A percentile compares a stretch with the other conserved stretches of the same genome.
Conservation (phyloP, 2,888 invertebrate genomes). For the Epsilonema sp. region DNA sequence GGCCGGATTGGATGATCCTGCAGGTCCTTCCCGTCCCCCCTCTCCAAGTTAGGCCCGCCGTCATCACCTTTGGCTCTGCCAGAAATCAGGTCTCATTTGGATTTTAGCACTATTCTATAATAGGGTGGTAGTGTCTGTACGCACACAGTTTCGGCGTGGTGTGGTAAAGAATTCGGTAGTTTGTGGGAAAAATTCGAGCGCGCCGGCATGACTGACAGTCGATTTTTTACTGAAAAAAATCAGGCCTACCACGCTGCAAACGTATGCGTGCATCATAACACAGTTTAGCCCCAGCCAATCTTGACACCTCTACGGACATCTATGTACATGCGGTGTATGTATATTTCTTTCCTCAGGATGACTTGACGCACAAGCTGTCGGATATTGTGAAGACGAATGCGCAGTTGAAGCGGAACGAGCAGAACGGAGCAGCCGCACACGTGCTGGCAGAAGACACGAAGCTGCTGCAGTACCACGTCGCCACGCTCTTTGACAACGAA, state of each 20-base stretch:
- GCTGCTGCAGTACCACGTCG: slow-evolving; percentile 93
- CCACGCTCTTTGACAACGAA: slow-evolving; percentile 92
- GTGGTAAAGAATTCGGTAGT: no score
- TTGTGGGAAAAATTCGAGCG: no score
- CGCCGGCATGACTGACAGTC: no score
- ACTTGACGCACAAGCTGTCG: slow-evolving; percentile 91
- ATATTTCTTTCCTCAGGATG: no score
- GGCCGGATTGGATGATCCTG: slow-evolving; percentile 99
- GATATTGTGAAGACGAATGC: slow-evolving; percentile 97
- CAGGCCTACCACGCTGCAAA: no score
- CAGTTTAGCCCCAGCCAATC: no score
- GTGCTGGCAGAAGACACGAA: slow-evolving; percentile 89
- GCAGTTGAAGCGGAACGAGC: slow-evolving; percentile 79
- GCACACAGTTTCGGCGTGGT: no score
- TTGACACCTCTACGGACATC: no score
- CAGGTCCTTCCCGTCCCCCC: slow-evolving; percentile 95
- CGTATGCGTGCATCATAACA: no score
- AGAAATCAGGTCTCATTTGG: slow-evolving; percentile 47
- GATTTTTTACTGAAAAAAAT: no score
- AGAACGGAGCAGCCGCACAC: slow-evolving; percentile 88
- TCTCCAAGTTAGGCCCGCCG: slow-evolving; percentile 80
- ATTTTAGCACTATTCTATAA: background rate
- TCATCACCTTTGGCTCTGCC: slow-evolving; percentile 97
- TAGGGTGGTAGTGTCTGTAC: no score
- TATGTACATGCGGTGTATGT: no score